Percentiles rank a stretch among this genome's conserved stretches.
These are phyloP conservation scores for Geotrypetes seraphini DNA, from an alignment of 2,797 vertebrate species.

Conservation along the genomic window DNA sequence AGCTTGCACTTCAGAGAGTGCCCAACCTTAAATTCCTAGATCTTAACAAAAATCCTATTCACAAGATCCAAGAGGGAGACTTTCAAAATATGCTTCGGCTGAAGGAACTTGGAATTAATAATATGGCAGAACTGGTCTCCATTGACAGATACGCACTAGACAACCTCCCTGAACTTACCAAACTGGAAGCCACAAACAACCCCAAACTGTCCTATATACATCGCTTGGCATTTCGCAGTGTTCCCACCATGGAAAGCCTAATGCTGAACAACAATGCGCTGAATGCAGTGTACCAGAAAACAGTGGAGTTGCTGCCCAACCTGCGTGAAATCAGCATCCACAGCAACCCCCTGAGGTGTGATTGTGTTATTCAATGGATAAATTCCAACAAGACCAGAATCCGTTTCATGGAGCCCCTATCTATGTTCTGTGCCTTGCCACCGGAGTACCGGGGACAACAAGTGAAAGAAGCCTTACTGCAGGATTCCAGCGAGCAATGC, in stretches of 20 bases:
- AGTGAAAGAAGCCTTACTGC: conserved; percentile 73
- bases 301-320: conserved; percentile 82
- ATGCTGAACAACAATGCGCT: conserved; percentile 95
- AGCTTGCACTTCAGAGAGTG: conserved; percentile 83
- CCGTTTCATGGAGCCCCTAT: conserved; percentile 91
- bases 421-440: conserved; percentile 88
- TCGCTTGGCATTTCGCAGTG: conserved; percentile 77
- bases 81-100: conserved; percentile 89
- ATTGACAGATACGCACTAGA: conserved; percentile 82
- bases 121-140: conserved; percentile 88
- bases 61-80: conserved; percentile 89
- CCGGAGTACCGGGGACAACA: conserved; percentile 74
- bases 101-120: conserved; percentile 93
- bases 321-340: conserved; percentile 93
- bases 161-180: conserved; percentile 92
- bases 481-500: conserved; percentile 72
- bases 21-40: conserved; percentile 92
- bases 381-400: conserved; percentile 83
- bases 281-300: conserved; percentile 82
- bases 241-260: conserved; percentile 86
- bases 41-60: conserved; percentile 93
- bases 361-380: conserved; percentile 92
- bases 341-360: conserved; percentile 86
- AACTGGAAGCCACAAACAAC: conserved; percentile 93
- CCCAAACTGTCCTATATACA: conserved; percentile 88